Evolutionary conservation across 2,797 vertebrate species (phyloP).

Genomic region (Eidolon dupreanum): DNA sequence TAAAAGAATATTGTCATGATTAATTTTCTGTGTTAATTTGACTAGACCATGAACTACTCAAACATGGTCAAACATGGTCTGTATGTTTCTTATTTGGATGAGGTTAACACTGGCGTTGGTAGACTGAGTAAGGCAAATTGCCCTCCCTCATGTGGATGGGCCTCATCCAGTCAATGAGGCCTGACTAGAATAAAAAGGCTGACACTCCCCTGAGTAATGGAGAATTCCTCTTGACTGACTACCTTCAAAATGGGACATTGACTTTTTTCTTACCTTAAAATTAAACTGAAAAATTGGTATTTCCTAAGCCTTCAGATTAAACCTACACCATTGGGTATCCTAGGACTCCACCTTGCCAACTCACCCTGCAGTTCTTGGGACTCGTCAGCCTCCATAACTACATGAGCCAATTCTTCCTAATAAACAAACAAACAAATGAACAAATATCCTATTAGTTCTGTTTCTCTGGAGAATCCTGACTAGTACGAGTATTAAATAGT

Average conservation of each 20-base stretch:
- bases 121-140: not conserved
- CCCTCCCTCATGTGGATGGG: not conserved
- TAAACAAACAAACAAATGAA: not conserved
- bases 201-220: not conserved
- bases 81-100: not conserved
- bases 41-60: not conserved
- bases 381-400: not conserved
- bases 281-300: not conserved
- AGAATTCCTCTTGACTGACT: not conserved
- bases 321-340: not conserved
- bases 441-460: not conserved
- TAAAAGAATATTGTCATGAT: not conserved
- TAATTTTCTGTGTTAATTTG: not conserved
- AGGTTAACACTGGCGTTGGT: not conserved
- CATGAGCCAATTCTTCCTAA: not conserved
- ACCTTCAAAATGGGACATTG: not conserved
- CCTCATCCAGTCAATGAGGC: not conserved
- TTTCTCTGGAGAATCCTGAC: not conserved
- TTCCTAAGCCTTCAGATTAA: not conserved
- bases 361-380: not conserved
- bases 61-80: not conserved
- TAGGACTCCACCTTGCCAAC: not conserved
- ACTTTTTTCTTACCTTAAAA: not conserved
- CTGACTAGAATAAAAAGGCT: not conserved
- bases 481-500: not conserved